phyloP scores from a whole-genome alignment of 2,888 invertebrate species.

The Dynastes grantii region DNA sequence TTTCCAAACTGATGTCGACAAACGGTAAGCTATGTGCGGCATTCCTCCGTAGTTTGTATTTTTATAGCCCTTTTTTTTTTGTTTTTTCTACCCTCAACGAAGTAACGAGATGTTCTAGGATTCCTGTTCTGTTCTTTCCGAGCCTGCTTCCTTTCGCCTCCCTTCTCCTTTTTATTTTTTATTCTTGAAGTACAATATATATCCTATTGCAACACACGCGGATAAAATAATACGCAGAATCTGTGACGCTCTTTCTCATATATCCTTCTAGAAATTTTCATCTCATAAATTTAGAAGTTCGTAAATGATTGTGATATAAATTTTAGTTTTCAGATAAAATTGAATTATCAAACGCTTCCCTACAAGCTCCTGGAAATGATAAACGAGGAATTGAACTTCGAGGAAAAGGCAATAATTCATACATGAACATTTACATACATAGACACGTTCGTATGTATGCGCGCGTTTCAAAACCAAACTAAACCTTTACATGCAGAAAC shows the following conservation, averaged over 20 bases:
- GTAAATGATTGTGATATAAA: slow-evolving; percentile 14
- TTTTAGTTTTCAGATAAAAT: slow-evolving; percentile 8
- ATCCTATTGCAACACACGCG: neutral
- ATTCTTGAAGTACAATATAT: too few species aligned
- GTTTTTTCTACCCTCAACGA: neutral
- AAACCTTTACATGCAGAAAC: too few species aligned
- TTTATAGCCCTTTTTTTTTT: too few species aligned
- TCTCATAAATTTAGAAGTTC: slow-evolving; percentile 10
- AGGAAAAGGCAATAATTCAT: neutral
- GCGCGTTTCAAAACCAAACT: too few species aligned
- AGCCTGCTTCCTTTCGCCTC: neutral
- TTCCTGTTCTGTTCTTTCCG: neutral
- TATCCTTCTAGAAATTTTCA: neutral
- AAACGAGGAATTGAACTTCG: slow-evolving; percentile 1
- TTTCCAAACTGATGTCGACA: slow-evolving; percentile 11
- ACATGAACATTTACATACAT: neutral
- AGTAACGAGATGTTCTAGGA: neutral
- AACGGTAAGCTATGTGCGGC: slow-evolving; percentile 1
- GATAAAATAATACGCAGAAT: slow-evolving; percentile 1
- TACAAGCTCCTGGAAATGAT: neutral
- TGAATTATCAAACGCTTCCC: slow-evolving; percentile 3
- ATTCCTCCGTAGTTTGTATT: too few species aligned
- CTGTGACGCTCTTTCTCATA: neutral
- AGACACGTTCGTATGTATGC: too few species aligned
- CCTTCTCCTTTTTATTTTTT: too few species aligned